A percentile compares a stretch with the other conserved stretches of the same genome.
These are phyloP conservation scores for Danio rerio DNA, from an alignment of 2,113 vertebrate genomes.

Conservation along the genomic window DNA sequence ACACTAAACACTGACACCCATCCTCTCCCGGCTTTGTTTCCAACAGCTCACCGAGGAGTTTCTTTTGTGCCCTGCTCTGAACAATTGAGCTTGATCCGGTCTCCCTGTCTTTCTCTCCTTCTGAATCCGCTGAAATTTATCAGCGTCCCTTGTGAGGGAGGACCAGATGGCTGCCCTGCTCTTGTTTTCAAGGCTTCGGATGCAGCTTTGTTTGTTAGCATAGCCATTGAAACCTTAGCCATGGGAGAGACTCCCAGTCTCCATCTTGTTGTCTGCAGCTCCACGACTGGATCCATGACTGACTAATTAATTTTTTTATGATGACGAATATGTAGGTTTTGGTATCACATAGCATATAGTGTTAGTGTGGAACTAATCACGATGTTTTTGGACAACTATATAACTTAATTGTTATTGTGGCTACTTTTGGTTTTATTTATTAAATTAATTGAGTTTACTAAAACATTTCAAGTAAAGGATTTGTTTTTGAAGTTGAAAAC, in stretches of 20 bases:
- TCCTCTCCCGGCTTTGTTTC: slow-evolving; percentile 56
- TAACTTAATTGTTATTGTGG: background rate
- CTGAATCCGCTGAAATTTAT: slow-evolving; percentile 34
- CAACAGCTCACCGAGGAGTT: slow-evolving; percentile 33
- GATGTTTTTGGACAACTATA: background rate
- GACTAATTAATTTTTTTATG: background rate
- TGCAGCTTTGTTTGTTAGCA: slow-evolving; percentile 33
- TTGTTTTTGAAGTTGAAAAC: background rate
- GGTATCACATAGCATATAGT: no score
- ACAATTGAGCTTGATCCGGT: slow-evolving; percentile 44
- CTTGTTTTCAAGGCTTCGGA: slow-evolving; percentile 43
- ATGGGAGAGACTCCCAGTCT: slow-evolving; percentile 37
- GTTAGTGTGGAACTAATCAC: no score
- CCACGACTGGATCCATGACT: background rate
- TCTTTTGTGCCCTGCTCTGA: slow-evolving; percentile 49
- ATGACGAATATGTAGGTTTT: background rate
- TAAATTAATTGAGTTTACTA: background rate
- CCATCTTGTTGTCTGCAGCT: slow-evolving; percentile 22
- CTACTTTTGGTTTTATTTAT: background rate
- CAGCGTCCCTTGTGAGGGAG: slow-evolving; percentile 47
- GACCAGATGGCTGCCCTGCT: slow-evolving; percentile 56
- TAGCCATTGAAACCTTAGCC: slow-evolving; percentile 28
- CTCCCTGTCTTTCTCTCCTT: slow-evolving; percentile 43
- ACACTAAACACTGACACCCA: slow-evolving; percentile 41
- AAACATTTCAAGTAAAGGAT: background rate